Evolutionary conservation across 2,113 vertebrate genomes (phyloP).

Genomic region (Petaurus breviceps): DNA sequence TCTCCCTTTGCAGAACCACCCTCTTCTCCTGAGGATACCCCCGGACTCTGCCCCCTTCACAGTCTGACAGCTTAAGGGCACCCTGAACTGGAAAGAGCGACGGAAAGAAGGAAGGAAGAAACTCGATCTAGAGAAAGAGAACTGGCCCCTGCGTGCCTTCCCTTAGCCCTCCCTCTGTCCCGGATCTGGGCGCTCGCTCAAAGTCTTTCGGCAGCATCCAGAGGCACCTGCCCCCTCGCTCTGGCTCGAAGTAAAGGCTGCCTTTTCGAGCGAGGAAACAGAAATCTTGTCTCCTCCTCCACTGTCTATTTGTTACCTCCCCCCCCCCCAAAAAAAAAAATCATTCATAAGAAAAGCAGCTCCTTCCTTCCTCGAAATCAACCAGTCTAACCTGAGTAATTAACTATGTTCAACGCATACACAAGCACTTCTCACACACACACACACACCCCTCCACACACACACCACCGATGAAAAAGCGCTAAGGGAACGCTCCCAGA

Average conservation of each 20-base stretch:
- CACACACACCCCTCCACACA: constrained; percentile 29
- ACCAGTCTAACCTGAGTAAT: constrained; percentile 76
- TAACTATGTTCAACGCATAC: constrained; percentile 56
- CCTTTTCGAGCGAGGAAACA: constrained; percentile 50
- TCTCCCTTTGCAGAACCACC: constrained; percentile 74
- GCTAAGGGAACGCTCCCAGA: constrained; percentile 27
- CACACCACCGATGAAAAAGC: not conserved
- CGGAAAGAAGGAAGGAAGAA: constrained; percentile 74
- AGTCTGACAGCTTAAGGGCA: constrained; percentile 80
- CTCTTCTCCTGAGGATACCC: constrained; percentile 73
- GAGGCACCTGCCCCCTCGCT: constrained; percentile 75
- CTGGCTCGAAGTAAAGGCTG: constrained; percentile 35
- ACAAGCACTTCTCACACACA: not conserved
- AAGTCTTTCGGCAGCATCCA: constrained; percentile 63
- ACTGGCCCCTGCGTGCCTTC: constrained; percentile 57
- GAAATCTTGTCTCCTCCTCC: constrained; percentile 51
- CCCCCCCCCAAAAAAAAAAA: constrained; percentile 69
- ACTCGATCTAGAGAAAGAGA: constrained; percentile 61
- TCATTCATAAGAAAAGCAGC: constrained; percentile 76
- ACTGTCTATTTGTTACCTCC: constrained; percentile 46
- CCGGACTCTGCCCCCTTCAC: constrained; percentile 59
- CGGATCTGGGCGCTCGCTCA: constrained; percentile 50
- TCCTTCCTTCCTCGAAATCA: constrained; percentile 75
- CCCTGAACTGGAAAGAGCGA: constrained; percentile 63
- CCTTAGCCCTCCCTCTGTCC: constrained; percentile 44